Conservation (phyloP, 1,140 invertebrate genomes). For the Aleiodes sp. region DNA sequence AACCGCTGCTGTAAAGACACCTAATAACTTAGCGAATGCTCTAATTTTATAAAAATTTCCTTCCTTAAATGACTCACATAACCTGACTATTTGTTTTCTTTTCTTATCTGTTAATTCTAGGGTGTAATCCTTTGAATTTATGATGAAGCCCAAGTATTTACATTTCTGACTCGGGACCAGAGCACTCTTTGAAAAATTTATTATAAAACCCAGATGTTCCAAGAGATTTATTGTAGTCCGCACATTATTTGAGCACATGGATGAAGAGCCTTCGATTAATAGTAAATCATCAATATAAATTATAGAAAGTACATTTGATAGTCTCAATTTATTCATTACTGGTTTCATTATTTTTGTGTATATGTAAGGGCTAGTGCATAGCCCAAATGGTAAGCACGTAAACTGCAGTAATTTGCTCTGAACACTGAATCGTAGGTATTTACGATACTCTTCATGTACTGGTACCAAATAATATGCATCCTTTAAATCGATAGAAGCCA, state of each 20-base stretch:
- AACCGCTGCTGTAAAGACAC: background rate
- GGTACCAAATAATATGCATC: background rate
- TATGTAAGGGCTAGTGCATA: constrained; percentile 33
- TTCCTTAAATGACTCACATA: background rate
- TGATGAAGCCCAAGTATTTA: constrained; percentile 21
- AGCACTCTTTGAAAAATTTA: constrained; percentile 13
- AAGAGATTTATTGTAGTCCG: constrained; percentile 21
- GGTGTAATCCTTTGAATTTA: background rate
- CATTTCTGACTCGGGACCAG: background rate
- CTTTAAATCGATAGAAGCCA: background rate
- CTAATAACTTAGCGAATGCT: background rate
- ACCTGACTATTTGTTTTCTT: background rate
- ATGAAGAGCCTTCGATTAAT: background rate
- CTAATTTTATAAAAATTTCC: background rate
- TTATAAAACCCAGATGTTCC: constrained; percentile 25
- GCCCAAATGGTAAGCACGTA: constrained; percentile 37
- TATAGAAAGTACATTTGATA: background rate
- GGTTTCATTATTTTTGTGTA: constrained; percentile 44
- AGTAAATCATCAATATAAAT: background rate
- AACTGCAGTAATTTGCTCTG: constrained; percentile 34
- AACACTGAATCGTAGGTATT: constrained; percentile 40
- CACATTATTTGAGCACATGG: constrained; percentile 20
- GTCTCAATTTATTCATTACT: constrained; percentile 26
- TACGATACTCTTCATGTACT: constrained; percentile 28
- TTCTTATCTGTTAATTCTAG: constrained; percentile 12